Evolutionary conservation across 1,140 invertebrate genomes (phyloP).

Genomic region (Cotesia typhae): DNA sequence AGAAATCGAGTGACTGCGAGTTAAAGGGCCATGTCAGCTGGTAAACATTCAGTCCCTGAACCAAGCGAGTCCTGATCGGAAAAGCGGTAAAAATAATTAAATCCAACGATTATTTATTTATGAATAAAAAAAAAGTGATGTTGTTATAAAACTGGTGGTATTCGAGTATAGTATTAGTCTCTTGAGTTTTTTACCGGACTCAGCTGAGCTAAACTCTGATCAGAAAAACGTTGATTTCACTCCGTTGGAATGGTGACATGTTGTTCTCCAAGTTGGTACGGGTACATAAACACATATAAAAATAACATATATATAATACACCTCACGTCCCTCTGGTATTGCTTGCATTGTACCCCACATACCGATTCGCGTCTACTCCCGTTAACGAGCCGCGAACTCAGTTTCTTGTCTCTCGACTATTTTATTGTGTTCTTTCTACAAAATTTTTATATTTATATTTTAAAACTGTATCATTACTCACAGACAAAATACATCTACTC

Average conservation of each 20-base stretch:
- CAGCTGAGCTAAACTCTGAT: constrained; percentile 59
- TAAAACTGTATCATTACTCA: too few species aligned
- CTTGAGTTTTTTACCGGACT: constrained; percentile 41
- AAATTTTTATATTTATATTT: neutral
- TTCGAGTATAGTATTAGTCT: constrained; percentile 7
- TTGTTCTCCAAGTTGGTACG: constrained; percentile 42
- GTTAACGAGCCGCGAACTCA: constrained; percentile 37
- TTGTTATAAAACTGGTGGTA: neutral
- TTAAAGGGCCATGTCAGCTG: neutral
- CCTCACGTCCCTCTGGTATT: constrained; percentile 39
- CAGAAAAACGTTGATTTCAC: constrained; percentile 62
- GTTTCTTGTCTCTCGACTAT: constrained; percentile 14
- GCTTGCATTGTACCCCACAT: constrained; percentile 42
- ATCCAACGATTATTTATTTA: neutral
- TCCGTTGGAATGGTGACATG: constrained; percentile 59
- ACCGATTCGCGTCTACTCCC: constrained; percentile 33
- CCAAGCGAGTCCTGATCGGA: constrained; percentile 18
- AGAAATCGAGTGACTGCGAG: too few species aligned
- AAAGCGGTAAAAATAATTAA: constrained; percentile 7
- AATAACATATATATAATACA: constrained; percentile 10
- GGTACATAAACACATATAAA: neutral
- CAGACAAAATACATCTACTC: too few species aligned
- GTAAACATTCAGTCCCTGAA: too few species aligned
- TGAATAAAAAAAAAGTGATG: neutral
- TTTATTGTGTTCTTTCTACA: constrained; percentile 8